Base-by-base conservation (phyloP, 1,140 invertebrate genomes). In the Caenorhabditis tropicalis region DNA sequence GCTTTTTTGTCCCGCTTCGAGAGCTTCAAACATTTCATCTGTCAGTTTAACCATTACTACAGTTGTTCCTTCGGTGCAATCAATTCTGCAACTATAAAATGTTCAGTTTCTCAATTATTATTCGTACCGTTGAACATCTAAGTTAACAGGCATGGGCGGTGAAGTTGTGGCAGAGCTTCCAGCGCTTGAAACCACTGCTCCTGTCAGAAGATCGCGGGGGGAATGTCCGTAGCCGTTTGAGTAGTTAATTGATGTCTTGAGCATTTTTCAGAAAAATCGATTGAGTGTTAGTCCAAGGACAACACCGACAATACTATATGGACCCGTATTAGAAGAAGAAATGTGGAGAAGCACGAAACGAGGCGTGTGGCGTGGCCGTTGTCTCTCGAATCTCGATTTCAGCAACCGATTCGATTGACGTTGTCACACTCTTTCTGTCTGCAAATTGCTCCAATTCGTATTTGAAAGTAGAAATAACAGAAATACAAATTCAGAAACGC, bases 21-120 rank as follows among this genome's bases (percentile, higher is more conserved):
- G 81, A 65, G 81, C 81, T 5, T 53, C 43, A 24, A 82, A 82
- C 36, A 82, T 82, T 31, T 82, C 81, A 65, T 82, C 81, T 19
- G 81, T 82, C 19, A 82, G 46, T 51, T 65, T 85, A 29, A 85
- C 81, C 80, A 70, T 70, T 19, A 70, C 65, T 24, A 74, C 84
- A n/a, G 48, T 70, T 48, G 79, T 51, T 21, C 19, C 81, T 33
- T 65, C 51, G n/a, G 82, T 51, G 46, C 31, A 43, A 19, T 82
- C 81, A 21, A 82, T 46, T 21, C 81, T 82, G 39, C 33, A 82
- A 65, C 15, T 6, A 82, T 21, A 21, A 58, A 10, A 3, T 53
- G 24, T 53, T 33, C 16, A 56, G 21, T 4, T 7, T 33, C 10
- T 9, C 53, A 31, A 81, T 21, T 33, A 81, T 15, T 27, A 39